Conservation (phyloP, 2,113 vertebrate species). For the Ictalurus furcatus region DNA sequence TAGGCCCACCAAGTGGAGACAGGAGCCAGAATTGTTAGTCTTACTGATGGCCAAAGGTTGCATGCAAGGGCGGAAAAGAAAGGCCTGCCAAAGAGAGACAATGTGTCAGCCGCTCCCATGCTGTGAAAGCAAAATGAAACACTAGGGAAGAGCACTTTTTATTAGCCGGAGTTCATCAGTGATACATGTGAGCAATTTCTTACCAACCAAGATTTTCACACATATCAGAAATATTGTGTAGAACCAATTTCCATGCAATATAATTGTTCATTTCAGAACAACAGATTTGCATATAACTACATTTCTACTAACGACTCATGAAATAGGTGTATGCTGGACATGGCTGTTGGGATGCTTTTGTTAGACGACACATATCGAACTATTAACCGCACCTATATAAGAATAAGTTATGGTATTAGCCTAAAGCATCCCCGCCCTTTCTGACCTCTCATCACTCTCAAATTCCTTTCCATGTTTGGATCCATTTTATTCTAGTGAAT, state of each 20-base stretch:
- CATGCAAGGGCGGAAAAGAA: constrained; percentile 28
- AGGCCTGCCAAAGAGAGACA: constrained; percentile 28
- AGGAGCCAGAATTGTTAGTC: constrained; percentile 15
- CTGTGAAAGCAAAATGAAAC: constrained; percentile 5
- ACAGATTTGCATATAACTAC: not conserved
- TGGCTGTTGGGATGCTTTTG: not conserved
- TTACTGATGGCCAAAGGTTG: constrained; percentile 33
- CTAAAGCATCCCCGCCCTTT: not conserved
- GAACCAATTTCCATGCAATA: not conserved
- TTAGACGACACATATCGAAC: not conserved
- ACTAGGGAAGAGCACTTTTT: not conserved
- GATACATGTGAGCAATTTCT: not conserved
- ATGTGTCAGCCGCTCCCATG: constrained; percentile 37
- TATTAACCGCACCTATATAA: not conserved
- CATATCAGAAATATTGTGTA: not conserved
- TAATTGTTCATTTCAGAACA: not conserved
- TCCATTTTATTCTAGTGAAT: not conserved
- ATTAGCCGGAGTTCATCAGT: not conserved
- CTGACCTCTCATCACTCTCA: not conserved
- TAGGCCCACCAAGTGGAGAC: not conserved
- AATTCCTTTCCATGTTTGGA: constrained; percentile 8
- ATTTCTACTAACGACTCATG: not conserved
- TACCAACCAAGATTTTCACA: not conserved
- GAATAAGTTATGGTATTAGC: not conserved
- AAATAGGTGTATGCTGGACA: not conserved